Conservation (phyloP, 2,888 invertebrate species). For the Panzeria rudis region DNA sequence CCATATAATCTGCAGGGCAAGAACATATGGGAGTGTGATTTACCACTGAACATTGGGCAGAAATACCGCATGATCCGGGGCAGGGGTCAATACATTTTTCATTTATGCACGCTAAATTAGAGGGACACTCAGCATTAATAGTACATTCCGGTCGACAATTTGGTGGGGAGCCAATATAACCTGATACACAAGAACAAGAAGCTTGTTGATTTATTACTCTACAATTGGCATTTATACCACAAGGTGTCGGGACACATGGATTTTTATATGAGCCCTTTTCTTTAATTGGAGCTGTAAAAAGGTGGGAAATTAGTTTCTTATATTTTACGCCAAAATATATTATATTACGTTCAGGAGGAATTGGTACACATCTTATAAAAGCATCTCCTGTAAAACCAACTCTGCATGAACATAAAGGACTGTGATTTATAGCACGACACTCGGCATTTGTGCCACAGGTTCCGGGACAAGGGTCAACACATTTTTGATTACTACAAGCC, state of each 20-base stretch:
- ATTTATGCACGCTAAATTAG: conserved; percentile 87
- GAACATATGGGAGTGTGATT: conserved; percentile 87
- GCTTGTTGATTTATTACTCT: conserved; percentile 85
- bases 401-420: conserved; percentile 89
- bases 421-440: conserved; percentile 86
- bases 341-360: conserved; percentile 83
- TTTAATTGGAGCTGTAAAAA: conserved; percentile 67
- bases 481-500: conserved; percentile 88
- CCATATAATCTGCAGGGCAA: conserved; percentile 86
- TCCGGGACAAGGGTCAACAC: conserved; percentile 89
- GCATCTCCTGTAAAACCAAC: conserved; percentile 88
- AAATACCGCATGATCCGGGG: conserved; percentile 87
- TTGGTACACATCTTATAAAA: conserved; percentile 85
- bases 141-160: conserved; percentile 88
- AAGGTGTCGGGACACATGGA: conserved; percentile 88
- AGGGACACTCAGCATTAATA: conserved; percentile 88
- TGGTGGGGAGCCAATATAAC: conserved; percentile 87
- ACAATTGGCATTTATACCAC: conserved; percentile 87
- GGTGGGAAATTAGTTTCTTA: background rate
- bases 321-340: background rate
- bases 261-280: conserved; percentile 82
- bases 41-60: conserved; percentile 86
- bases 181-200: conserved; percentile 86
- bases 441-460: conserved; percentile 90
- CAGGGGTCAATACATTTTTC: conserved; percentile 88